Evolutionary conservation across 2,888 invertebrate genomes (phyloP).

Genomic region (Drosophila suboccidentalis): DNA sequence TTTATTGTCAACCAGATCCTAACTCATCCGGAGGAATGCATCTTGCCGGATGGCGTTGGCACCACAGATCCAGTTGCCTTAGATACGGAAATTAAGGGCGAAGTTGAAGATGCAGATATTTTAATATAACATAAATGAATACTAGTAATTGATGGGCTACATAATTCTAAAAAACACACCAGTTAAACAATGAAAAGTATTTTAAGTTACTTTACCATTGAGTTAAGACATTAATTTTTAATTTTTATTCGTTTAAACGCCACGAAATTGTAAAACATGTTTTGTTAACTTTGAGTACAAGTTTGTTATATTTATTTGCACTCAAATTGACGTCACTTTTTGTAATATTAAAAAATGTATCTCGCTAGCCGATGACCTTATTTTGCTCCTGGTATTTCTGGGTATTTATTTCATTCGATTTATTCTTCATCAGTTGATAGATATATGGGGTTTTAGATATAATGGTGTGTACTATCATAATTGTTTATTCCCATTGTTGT

Average conservation of each 20-base stretch:
- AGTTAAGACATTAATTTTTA: slow-evolving; percentile 1
- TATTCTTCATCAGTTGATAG: not conserved
- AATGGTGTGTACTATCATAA: too few species aligned
- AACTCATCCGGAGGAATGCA: slow-evolving; percentile 56
- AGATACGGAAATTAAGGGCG: slow-evolving; percentile 61
- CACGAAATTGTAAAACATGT: slow-evolving; percentile 14
- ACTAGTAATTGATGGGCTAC: not conserved
- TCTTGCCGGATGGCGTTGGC: slow-evolving; percentile 49
- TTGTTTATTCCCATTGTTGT: too few species aligned
- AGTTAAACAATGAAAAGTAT: slow-evolving; percentile 37
- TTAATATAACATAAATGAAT: slow-evolving; percentile 22
- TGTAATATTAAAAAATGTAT: slow-evolving; percentile 15
- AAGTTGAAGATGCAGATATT: slow-evolving; percentile 60
- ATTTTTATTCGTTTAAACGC: slow-evolving; percentile 2
- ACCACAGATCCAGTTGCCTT: slow-evolving; percentile 14
- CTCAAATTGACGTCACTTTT: not conserved
- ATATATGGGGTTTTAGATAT: too few species aligned
- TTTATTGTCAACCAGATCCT: slow-evolving; percentile 57
- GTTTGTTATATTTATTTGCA: slow-evolving; percentile 13
- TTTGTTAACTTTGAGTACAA: slow-evolving; percentile 1
- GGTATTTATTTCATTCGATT: not conserved
- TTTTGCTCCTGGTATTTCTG: not conserved
- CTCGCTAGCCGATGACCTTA: slow-evolving; percentile 4
- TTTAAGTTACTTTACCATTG: slow-evolving; percentile 49
- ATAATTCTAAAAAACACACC: not conserved